These are phyloP conservation scores for Antedon mediterranea DNA, from an alignment of 53 echinoderm and acorn worm genomes.

Conservation along the genomic window DNA sequence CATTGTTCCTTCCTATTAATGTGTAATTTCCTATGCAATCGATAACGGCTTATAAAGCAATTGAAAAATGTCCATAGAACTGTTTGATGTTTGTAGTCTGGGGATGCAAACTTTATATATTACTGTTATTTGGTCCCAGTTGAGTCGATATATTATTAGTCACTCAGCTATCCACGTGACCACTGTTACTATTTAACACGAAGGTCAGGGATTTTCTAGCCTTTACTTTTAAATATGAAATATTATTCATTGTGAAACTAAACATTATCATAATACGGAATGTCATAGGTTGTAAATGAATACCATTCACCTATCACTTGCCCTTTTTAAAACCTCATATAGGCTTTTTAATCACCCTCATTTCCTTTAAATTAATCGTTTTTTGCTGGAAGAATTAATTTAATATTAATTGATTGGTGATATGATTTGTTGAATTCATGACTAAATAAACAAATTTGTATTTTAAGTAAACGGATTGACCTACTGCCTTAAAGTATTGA, in stretches of 20 bases:
- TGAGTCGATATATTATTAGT: neutral
- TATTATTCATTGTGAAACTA: no score
- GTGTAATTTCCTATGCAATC: neutral
- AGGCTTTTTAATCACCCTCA: neutral
- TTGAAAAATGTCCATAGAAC: neutral
- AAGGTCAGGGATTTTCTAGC: neutral
- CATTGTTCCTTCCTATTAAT: neutral
- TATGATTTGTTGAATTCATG: no score
- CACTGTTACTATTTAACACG: neutral
- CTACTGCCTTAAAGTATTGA: no score
- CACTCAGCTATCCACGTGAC: neutral
- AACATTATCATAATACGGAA: no score
- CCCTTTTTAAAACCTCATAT: neutral
- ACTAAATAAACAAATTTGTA: no score
- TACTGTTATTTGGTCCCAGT: neutral
- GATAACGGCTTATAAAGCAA: neutral
- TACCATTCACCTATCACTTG: no score
- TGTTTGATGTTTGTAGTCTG: neutral
- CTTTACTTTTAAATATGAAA: neutral
- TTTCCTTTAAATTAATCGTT: neutral
- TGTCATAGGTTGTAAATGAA: no score
- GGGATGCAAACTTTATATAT: neutral
- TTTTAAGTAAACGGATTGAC: no score
- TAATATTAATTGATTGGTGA: neutral
- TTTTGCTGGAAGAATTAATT: neutral